Conservation (phyloP, 2,888 invertebrate genomes). For the Spilosoma lubricipeda region DNA sequence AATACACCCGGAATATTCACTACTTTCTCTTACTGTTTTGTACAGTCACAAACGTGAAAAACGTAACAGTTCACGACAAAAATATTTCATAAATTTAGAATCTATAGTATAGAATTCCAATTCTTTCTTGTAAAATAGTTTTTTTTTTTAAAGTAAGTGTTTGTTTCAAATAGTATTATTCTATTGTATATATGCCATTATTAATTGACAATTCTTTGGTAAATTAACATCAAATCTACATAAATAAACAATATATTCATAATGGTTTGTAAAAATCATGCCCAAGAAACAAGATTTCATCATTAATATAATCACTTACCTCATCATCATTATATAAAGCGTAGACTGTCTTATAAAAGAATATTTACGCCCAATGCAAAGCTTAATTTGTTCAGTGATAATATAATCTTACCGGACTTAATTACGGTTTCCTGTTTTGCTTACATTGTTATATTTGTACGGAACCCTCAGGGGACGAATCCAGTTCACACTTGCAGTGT, state of each 20-base stretch:
- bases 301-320: not conserved
- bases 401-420: constrained; percentile 2
- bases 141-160: not conserved
- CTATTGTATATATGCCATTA: too few relatives aligned
- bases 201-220: too few relatives aligned
- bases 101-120: too few relatives aligned
- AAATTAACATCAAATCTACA: not conserved
- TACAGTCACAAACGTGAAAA: not conserved
- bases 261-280: not conserved
- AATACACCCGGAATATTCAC: not conserved
- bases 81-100: too few relatives aligned
- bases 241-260: not conserved
- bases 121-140: too few relatives aligned
- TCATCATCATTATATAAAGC: not conserved
- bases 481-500: not conserved
- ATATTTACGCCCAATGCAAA: not conserved
- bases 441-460: not conserved
- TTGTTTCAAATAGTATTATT: too few relatives aligned
- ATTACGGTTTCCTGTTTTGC: not conserved
- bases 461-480: not conserved
- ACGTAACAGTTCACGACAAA: too few relatives aligned
- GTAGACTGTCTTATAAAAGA: not conserved
- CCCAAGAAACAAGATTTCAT: not conserved
- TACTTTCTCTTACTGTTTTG: not conserved
- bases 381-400: not conserved